Evolutionary conservation across 2,888 invertebrate genomes (phyloP).

Genomic region (Chromoteleia sp.): DNA sequence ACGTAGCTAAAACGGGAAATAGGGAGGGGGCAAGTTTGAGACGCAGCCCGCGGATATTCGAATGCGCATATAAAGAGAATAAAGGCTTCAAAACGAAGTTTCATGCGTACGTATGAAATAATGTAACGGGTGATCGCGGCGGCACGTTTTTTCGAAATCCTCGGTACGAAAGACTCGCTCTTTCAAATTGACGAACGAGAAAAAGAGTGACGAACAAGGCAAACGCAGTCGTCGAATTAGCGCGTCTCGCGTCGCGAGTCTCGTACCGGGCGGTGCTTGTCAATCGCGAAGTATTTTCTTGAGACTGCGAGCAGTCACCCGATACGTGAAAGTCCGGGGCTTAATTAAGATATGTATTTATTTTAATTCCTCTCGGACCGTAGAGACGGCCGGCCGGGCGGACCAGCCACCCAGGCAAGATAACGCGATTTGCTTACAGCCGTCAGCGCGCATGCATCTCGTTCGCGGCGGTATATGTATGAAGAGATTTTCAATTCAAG

Average conservation of each 20-base stretch:
- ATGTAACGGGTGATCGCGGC: slow-evolving; percentile 69
- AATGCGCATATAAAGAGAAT: slow-evolving; percentile 76
- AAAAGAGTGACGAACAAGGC: no score
- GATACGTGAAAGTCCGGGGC: slow-evolving; percentile 77
- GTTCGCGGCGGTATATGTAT: slow-evolving; percentile 71
- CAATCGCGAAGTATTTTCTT: slow-evolving; percentile 59
- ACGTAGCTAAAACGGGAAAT: slow-evolving; percentile 66
- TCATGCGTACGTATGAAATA: slow-evolving; percentile 67
- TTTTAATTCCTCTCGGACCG: slow-evolving; percentile 82
- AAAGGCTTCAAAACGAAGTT: slow-evolving; percentile 70
- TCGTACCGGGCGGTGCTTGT: slow-evolving; percentile 16
- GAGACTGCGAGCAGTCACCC: slow-evolving; percentile 72
- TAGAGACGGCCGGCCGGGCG: slow-evolving; percentile 76
- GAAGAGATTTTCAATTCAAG: slow-evolving; percentile 82
- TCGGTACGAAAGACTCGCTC: no score
- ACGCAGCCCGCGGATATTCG: slow-evolving; percentile 76
- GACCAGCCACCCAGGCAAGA: slow-evolving; percentile 76
- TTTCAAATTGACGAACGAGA: no score
- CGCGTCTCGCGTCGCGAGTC: no score
- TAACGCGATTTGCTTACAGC: slow-evolving; percentile 83
- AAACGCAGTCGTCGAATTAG: neutral
- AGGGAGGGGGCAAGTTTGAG: slow-evolving; percentile 75
- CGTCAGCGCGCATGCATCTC: slow-evolving; percentile 77
- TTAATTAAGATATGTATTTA: slow-evolving; percentile 84
- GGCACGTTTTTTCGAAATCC: neutral